These are phyloP conservation scores for Cotesia typhae DNA, from an alignment of 1,140 invertebrate genomes.

Conservation along the genomic window DNA sequence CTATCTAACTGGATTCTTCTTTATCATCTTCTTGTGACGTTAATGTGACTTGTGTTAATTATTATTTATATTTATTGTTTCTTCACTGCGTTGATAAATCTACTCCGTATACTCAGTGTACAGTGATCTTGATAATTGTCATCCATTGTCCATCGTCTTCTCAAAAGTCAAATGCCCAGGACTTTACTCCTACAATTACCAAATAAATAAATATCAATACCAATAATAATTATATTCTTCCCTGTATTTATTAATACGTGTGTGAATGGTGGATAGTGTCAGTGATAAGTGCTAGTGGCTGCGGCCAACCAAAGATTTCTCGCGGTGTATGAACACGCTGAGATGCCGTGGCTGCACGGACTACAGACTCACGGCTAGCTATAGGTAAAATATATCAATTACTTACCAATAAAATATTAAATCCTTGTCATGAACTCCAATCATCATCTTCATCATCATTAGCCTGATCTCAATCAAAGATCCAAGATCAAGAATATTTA, in stretches of 20 bases:
- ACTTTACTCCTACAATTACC: too few species aligned
- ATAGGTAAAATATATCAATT: constrained; percentile 50
- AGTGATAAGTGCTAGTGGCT: constrained; percentile 42
- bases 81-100: background rate
- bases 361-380: constrained; percentile 62
- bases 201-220: too few species aligned
- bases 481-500: too few species aligned
- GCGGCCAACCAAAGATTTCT: constrained; percentile 41
- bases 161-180: too few species aligned
- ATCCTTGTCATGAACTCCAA: background rate
- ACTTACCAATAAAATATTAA: background rate
- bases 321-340: constrained; percentile 58
- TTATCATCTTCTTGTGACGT: constrained; percentile 5
- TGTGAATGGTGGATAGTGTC: constrained; percentile 50
- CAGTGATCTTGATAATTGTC: too few species aligned
- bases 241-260: constrained; percentile 30
- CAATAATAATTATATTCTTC: background rate
- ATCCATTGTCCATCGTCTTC: too few species aligned
- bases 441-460: background rate
- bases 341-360: constrained; percentile 61
- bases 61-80: background rate
- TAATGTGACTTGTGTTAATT: background rate
- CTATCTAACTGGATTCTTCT: background rate
- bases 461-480: too few species aligned
- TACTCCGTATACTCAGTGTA: background rate